phyloP scores from a whole-genome alignment of 2,888 invertebrate species.

The Ephialtes manifestator region DNA sequence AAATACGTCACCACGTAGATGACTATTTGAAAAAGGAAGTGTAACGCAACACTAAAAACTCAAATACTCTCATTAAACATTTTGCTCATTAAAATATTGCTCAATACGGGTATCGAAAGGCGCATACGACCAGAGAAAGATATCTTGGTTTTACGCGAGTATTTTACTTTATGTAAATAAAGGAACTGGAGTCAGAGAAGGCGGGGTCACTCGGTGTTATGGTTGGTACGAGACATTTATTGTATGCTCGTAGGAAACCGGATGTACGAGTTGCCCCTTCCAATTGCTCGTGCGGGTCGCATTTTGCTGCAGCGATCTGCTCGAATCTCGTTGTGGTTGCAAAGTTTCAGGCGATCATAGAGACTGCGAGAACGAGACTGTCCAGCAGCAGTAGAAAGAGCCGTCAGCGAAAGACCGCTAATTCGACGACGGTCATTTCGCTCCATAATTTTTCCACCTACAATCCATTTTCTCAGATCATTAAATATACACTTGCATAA shows the following conservation, averaged over 20 bases:
- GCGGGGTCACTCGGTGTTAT: slow-evolving; percentile 24
- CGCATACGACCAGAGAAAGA: not conserved
- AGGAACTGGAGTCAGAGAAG: slow-evolving; percentile 30
- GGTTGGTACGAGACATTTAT: slow-evolving; percentile 43
- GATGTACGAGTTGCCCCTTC: slow-evolving; percentile 60
- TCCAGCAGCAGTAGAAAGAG: not conserved
- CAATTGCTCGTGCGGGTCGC: slow-evolving; percentile 21
- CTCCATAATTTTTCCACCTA: slow-evolving; percentile 31
- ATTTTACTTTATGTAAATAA: slow-evolving; percentile 49
- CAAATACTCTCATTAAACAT: not conserved
- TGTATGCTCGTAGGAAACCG: slow-evolving; percentile 56
- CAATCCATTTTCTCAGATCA: slow-evolving; percentile 31
- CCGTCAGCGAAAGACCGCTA: not conserved
- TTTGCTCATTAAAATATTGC: not conserved
- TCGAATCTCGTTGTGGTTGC: slow-evolving; percentile 32
- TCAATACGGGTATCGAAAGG: not conserved
- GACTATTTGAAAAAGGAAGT: not conserved
- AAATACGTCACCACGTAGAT: not conserved
- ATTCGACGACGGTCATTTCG: slow-evolving; percentile 33
- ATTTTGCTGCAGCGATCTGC: slow-evolving; percentile 10
- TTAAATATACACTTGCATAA: not conserved
- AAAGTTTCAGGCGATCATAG: slow-evolving; percentile 2
- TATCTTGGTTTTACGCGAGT: slow-evolving; percentile 14
- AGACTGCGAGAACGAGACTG: not conserved
- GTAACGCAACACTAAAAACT: not conserved